Percentiles rank a stretch among this genome's conserved stretches.
Evolutionary conservation across 2,113 vertebrate genomes (phyloP).

Genomic region (Heptranchias perlo): DNA sequence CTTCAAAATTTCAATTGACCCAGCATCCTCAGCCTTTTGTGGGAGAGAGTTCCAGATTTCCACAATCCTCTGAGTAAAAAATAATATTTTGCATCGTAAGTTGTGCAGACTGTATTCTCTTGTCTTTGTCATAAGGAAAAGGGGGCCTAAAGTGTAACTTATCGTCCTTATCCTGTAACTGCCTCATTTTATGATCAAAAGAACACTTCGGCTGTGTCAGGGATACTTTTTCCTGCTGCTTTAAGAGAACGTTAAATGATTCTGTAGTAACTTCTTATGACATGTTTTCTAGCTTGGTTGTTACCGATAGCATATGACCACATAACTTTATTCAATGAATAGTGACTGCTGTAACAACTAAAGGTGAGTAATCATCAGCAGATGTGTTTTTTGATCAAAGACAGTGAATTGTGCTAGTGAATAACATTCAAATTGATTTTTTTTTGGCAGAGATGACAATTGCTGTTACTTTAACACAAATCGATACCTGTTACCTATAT

Average conservation of each 20-base stretch:
- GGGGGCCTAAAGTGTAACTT: too few species aligned
- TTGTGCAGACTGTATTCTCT: too few species aligned
- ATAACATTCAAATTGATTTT: not conserved
- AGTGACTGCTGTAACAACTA: not conserved
- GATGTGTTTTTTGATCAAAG: not conserved
- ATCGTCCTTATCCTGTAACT: too few species aligned
- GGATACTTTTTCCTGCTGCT: not conserved
- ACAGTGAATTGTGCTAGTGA: not conserved
- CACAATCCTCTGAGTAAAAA: too few species aligned
- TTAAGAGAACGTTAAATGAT: not conserved
- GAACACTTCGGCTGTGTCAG: not conserved
- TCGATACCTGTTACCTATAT: not conserved
- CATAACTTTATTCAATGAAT: not conserved
- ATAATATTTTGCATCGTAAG: too few species aligned
- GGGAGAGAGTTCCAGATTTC: too few species aligned
- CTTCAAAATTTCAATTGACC: not conserved
- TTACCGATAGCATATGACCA: not conserved
- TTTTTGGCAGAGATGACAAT: not conserved
- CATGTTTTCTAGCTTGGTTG: not conserved
- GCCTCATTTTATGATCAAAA: too few species aligned
- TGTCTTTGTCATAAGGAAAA: too few species aligned
- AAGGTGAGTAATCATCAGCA: not conserved
- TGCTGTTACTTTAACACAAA: not conserved
- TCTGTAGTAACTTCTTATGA: not conserved
- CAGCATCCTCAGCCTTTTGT: too few species aligned